Conservation (phyloP, 1,140 invertebrate genomes). For the Aphis craccivora region DNA sequence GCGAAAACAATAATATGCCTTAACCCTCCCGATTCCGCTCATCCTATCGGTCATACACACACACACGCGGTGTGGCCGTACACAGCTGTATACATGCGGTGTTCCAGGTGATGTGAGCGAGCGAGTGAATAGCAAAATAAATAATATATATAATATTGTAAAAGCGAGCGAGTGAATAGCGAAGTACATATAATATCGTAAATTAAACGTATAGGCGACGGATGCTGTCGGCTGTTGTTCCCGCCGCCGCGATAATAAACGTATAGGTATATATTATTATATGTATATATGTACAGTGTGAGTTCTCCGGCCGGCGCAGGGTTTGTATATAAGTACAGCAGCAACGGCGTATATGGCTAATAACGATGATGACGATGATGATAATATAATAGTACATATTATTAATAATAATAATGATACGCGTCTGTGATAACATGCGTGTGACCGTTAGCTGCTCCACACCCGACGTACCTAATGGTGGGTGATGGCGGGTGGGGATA, state of each 20-base stretch:
- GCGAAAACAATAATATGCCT: conserved; percentile 45
- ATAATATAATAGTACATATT: not conserved
- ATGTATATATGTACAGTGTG: not conserved
- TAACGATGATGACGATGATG: not conserved
- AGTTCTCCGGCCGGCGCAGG: not conserved
- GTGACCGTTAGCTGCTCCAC: not conserved
- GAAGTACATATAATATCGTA: not conserved
- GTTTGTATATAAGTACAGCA: not conserved
- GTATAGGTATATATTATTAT: not conserved
- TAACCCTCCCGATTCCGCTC: not conserved
- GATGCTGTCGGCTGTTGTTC: not conserved
- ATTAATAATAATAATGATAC: not conserved
- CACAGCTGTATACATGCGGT: not conserved
- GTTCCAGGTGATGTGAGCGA: conserved; percentile 33
- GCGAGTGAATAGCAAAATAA: conserved; percentile 14
- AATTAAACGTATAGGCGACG: not conserved
- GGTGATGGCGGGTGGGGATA: too few relatives aligned
- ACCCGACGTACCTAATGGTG: too few relatives aligned
- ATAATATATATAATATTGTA: conserved; percentile 4
- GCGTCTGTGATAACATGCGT: not conserved
- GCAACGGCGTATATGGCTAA: not conserved
- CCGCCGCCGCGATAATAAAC: not conserved
- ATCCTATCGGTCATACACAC: not conserved
- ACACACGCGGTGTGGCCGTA: not conserved
- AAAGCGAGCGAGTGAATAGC: not conserved